Evolutionary conservation across 2,888 invertebrate species (phyloP).

Genomic region (Gisinianus flammeolus): DNA sequence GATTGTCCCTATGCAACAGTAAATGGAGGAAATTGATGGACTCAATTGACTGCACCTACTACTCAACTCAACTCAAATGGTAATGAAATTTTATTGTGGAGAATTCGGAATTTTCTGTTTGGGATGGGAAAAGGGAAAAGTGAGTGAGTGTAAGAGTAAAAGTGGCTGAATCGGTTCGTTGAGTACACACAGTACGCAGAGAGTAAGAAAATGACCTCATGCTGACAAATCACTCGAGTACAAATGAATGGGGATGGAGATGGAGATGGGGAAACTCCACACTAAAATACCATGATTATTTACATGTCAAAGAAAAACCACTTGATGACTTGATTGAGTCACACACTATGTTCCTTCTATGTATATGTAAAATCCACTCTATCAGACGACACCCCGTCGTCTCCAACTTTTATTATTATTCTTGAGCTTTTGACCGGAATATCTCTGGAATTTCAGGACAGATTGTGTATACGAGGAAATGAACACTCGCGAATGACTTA

Average conservation of each 20-base stretch:
- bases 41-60: too few species aligned
- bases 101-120: too few species aligned
- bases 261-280: too few species aligned
- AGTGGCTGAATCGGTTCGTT: constrained; percentile 21
- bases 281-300: constrained; percentile 34
- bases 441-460: too few species aligned
- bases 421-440: constrained; percentile 13
- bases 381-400: not conserved
- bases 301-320: constrained; percentile 35
- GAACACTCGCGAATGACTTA: too few species aligned
- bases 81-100: too few species aligned
- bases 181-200: not conserved
- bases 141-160: not conserved
- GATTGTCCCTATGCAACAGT: too few species aligned
- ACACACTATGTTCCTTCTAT: not conserved
- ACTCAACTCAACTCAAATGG: too few species aligned
- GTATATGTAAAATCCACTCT: not conserved
- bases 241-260: not conserved
- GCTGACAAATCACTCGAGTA: constrained; percentile 35
- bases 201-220: constrained; percentile 14
- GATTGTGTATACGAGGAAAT: too few species aligned
- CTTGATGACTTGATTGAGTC: constrained; percentile 15
- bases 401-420: constrained; percentile 5
- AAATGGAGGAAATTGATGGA: too few species aligned
- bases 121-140: not conserved